A percentile compares a stretch with the other conserved stretches of the same genome.
Conservation (phyloP, 1,140 invertebrate genomes). For the Episyrphus balteatus region DNA sequence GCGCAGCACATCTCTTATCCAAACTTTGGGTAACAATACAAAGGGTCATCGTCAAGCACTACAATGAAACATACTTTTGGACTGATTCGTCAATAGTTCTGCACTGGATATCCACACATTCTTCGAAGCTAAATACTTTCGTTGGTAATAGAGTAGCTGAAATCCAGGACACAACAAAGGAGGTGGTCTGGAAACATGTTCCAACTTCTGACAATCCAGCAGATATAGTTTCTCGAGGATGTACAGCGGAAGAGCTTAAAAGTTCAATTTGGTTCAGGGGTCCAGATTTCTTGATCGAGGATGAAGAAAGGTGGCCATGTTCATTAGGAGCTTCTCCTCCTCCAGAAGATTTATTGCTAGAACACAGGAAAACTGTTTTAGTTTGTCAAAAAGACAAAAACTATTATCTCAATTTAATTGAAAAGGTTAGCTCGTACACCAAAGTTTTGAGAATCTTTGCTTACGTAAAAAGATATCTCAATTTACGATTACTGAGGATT, state of each 20-base stretch:
- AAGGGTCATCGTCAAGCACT: too few species aligned
- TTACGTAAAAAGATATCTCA: neutral
- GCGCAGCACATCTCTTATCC: too few species aligned
- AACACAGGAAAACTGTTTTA: too few species aligned
- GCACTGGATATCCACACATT: constrained; percentile 2
- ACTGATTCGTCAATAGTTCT: constrained; percentile 1
- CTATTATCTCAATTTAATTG: neutral
- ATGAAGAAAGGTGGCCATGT: constrained; percentile 11
- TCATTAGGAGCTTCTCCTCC: too few species aligned
- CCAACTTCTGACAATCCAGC: too few species aligned
- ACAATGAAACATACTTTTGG: neutral
- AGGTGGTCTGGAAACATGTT: constrained; percentile 18
- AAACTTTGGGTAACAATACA: too few species aligned
- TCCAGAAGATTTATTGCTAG: too few species aligned
- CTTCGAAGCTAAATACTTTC: constrained; percentile 12
- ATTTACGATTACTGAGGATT: too few species aligned
- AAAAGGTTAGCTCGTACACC: neutral
- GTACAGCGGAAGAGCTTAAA: too few species aligned
- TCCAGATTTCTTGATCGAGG: too few species aligned
- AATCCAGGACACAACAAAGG: constrained; percentile 12
- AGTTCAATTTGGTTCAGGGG: too few species aligned
- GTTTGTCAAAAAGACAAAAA: constrained; percentile 6
- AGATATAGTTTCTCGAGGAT: too few species aligned
- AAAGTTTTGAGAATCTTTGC: neutral
- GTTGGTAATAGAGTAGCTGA: constrained; percentile 16